Base-by-base conservation (phyloP, 2,888 invertebrate genomes). In the Drosophila gaucha region DNA sequence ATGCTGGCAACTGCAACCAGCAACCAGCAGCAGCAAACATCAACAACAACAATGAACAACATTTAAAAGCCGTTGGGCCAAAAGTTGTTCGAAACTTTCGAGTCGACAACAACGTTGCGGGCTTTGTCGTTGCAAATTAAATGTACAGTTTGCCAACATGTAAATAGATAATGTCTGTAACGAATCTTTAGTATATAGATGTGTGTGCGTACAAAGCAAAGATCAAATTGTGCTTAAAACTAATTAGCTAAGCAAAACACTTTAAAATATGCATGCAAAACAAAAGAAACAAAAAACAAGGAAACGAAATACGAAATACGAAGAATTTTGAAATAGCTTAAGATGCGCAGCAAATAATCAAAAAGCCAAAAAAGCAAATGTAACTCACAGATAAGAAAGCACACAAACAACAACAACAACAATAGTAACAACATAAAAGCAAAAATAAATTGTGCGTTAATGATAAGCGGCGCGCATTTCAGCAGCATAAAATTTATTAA, bases 391-490 rank as follows among this genome's bases (percentile, higher is more conserved):
- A 82, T 86, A 86, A 79, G 66, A 47, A 62, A 36, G 57, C 47
- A 39, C 49, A 64, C 63, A 67, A 65, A 16, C 43, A 67, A 46
- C 55, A 50, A 22, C 41, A 66, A 20, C 30, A 59, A 36, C 54
- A 67, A 47, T 24, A 67, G 63, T 51, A 35, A 65, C 43, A 54
- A 44, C 82, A 87, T 78, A 84, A 87, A 87, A 86, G 84, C 87
- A 85, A 85, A 85, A 87, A 87, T 85, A 87, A 85, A 85, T 85
- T 88, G 88, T 88, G 88, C 86, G 88, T 88, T 88, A 88, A 88
- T 88, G 86, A 86, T 86, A 86, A 88, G 88, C 85, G 74, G 78
- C 67, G 76, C 83, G 74, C 78, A 87, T 87, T 85, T 85, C 79
- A 74, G 71, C 74, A 72, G 83, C 85, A 85, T 85, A 82, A 85